Conservation (phyloP, 2,113 vertebrate genomes). For the Platysternon megacephalum region DNA sequence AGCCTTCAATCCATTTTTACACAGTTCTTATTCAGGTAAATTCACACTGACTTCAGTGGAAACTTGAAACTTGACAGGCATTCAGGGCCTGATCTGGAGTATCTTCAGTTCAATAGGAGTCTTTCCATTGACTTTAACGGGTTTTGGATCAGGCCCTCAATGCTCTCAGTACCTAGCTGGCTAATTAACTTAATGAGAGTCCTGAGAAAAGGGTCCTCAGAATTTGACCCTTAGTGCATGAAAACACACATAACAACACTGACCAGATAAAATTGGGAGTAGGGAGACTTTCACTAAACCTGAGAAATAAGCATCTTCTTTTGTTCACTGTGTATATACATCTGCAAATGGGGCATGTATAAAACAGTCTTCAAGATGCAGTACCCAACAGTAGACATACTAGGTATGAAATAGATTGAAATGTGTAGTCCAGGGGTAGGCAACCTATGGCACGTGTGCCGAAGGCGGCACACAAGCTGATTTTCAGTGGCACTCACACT, state of each 20-base stretch:
- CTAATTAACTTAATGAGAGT: neutral
- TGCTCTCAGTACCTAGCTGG: neutral
- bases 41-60: constrained; percentile 63
- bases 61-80: constrained; percentile 12
- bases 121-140: too few species aligned
- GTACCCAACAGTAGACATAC: neutral
- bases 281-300: neutral
- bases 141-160: too few species aligned
- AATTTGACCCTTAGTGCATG: neutral
- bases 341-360: neutral
- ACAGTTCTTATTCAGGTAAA: neutral
- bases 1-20: constrained; percentile 6
- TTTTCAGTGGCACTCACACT: too few species aligned
- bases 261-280: neutral
- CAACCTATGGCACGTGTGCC: too few species aligned
- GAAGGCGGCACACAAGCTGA: too few species aligned
- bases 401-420: neutral
- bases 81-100: neutral
- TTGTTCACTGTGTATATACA: neutral
- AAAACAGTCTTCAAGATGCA: neutral
- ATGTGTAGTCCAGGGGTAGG: neutral
- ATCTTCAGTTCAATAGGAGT: too few species aligned
- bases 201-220: neutral
- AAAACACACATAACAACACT: neutral
- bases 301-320: neutral